Percentiles rank a stretch among this genome's conserved stretches.
phyloP scores from a whole-genome alignment of 1,140 invertebrate species.

The Rhizoglyphus robini region DNA sequence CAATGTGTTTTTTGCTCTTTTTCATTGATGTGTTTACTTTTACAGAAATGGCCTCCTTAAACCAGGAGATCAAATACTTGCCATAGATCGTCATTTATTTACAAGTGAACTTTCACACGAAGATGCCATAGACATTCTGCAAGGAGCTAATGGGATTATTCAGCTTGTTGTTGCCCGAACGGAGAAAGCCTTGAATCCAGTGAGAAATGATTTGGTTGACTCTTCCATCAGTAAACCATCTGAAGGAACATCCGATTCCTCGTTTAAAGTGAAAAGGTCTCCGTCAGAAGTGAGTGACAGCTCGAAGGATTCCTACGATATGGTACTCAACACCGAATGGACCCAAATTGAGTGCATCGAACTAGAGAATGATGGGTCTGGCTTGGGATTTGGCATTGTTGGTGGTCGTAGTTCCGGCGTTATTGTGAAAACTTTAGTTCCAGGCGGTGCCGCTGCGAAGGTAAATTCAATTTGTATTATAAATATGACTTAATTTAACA shows the following conservation, averaged over 20 bases:
- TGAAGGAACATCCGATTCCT: not conserved
- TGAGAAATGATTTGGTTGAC: not conserved
- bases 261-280: constrained; percentile 39
- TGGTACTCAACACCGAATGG: constrained; percentile 79
- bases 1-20: no score
- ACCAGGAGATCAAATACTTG: constrained; percentile 74
- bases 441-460: constrained; percentile 77
- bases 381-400: constrained; percentile 88
- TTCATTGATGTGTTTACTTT: constrained; percentile 9
- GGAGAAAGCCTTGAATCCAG: not conserved
- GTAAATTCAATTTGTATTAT: constrained; percentile 42
- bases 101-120: constrained; percentile 67
- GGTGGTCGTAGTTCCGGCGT: constrained; percentile 89
- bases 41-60: constrained; percentile 55
- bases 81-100: constrained; percentile 69
- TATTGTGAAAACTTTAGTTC: constrained; percentile 84
- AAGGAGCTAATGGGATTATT: constrained; percentile 58
- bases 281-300: constrained; percentile 54
- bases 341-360: constrained; percentile 91
- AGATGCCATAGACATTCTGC: constrained; percentile 63
- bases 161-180: constrained; percentile 53
- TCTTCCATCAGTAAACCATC: not conserved
- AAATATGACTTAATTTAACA: not conserved
- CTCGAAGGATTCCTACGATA: constrained; percentile 45
- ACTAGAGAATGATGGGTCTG: constrained; percentile 83